These are phyloP conservation scores for Sorex maritimensis DNA, from an alignment of 2,797 vertebrate species.

Conservation along the genomic window DNA sequence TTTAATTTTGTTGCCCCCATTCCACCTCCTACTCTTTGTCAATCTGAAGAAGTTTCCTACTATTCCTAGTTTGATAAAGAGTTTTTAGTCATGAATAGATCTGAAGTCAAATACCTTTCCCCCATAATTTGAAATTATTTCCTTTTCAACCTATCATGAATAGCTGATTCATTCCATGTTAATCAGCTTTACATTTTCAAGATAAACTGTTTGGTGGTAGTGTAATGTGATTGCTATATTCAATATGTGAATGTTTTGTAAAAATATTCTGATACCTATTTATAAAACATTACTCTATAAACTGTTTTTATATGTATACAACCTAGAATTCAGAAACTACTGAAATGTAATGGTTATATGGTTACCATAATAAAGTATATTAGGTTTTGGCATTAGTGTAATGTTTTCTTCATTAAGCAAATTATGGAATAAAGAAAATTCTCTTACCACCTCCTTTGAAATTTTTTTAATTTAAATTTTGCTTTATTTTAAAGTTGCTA, in stretches of 20 bases:
- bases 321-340: no score
- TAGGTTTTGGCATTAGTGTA: no score
- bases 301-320: no score
- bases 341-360: no score
- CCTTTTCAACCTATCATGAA: not conserved
- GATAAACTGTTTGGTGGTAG: no score
- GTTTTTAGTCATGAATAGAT: not conserved
- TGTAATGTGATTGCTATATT: not conserved
- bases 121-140: not conserved
- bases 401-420: no score
- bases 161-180: not conserved
- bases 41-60: not conserved
- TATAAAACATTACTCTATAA: not conserved
- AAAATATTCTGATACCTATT: not conserved
- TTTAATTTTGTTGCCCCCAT: not conserved
- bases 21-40: no score
- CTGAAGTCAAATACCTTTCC: not conserved
- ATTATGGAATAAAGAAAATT: no score
- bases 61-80: not conserved
- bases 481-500: no score
- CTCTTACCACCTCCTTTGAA: no score
- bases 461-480: no score
- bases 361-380: no score
- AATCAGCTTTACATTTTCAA: not conserved
- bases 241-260: not conserved